Evolutionary conservation across 2,797 vertebrate species (phyloP).

Genomic region (Ara ararauna): DNA sequence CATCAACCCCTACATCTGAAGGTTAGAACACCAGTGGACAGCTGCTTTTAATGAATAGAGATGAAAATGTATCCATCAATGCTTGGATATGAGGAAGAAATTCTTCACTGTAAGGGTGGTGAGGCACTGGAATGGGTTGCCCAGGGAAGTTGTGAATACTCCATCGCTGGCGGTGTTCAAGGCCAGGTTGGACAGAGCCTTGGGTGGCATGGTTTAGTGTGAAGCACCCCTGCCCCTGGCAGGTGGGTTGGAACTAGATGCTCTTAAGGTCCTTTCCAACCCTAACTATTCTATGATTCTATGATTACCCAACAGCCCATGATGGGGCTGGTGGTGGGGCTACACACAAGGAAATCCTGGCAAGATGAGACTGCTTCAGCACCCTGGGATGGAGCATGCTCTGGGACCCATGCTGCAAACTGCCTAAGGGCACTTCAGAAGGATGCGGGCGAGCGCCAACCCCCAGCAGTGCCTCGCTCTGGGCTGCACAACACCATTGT

Average conservation of each 20-base stretch:
- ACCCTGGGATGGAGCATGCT: background rate
- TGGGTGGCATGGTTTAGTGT: too few species aligned
- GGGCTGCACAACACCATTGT: background rate
- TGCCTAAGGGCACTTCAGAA: background rate
- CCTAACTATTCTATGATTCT: too few species aligned
- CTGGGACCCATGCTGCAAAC: background rate
- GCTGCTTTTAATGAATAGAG: background rate
- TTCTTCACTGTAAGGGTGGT: too few species aligned
- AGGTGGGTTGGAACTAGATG: too few species aligned
- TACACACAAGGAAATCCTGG: background rate
- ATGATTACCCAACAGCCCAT: background rate
- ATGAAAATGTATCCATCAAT: background rate
- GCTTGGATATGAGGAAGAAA: background rate
- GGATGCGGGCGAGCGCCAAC: background rate
- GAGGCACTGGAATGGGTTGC: too few species aligned
- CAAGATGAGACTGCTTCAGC: background rate
- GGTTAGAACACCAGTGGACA: background rate
- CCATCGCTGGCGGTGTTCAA: too few species aligned
- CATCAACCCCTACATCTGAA: background rate
- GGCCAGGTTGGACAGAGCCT: too few species aligned
- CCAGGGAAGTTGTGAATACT: too few species aligned
- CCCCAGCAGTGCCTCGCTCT: background rate
- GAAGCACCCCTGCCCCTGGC: too few species aligned
- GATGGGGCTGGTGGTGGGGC: background rate
- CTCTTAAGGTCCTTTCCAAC: too few species aligned